Evolutionary conservation across 1,140 invertebrate genomes (phyloP), one percentile per base, ranked within the genome.

Genomic region (Scylla paramamosain): DNA sequence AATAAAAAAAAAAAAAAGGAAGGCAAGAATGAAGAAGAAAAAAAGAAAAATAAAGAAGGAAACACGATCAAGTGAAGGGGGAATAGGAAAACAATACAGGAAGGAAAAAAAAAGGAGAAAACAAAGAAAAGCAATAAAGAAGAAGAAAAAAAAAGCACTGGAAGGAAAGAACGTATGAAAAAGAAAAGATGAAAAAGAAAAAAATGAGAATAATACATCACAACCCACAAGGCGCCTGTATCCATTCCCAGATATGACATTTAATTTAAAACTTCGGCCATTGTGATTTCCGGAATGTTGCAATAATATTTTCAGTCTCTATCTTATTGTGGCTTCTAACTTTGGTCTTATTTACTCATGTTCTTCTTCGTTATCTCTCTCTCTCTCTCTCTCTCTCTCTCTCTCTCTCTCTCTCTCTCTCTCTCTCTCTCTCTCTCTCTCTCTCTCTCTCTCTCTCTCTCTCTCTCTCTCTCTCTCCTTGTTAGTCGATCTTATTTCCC

Each of bases 381-480:
- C 84, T 87, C 84, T 87, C 84, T 87, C 84, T 87, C 84, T 87
- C 84, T 87, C 84, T 87, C 84, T 87, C 84, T 87, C 84, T 87
- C 84, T 87, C 84, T 87, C 84, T 87, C 84, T 87, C 84, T 28
- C 84, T 87, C 29, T 39, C 84, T 87, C 84, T 87, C 84, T 25
- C 84, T 87, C 29, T 59, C 52, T 59, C 52, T 59, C 52, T 59
- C 52, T 59, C 52, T 59, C 52, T 59, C 52, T 59, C 52, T 59
- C 52, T 59, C 52, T 59, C 52, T 59, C 52, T 59, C 52, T 59
- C 52, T 59, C 52, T 59, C 52, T 59, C 52, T 59, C 52, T 59
- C 52, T 59, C 52, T 59, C 52, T 59, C 52, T 59, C 52, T 59
- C 52, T 59, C 52, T 59, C 52, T 59, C 52, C 10, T 8, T 59